phyloP scores from a whole-genome alignment of 2,797 vertebrate genomes.

The Coreius guichenoti region DNA sequence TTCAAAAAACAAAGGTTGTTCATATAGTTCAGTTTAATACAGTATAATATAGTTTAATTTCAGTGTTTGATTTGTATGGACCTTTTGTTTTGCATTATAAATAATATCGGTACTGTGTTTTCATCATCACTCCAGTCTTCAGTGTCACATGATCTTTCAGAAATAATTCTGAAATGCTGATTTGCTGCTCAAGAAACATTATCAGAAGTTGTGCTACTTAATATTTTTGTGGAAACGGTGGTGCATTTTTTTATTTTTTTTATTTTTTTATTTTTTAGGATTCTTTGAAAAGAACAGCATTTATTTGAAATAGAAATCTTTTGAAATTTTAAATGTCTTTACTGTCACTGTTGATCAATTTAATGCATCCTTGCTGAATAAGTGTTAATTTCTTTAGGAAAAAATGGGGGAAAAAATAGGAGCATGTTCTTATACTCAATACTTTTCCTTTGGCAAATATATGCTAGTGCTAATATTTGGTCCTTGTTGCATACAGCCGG shows the following conservation, averaged over 20 bases:
- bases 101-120: neutral
- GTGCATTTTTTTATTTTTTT: neutral
- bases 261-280: no score
- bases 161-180: neutral
- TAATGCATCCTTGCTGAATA: neutral
- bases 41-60: no score
- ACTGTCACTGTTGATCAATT: neutral
- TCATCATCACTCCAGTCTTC: neutral
- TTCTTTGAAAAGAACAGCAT: neutral
- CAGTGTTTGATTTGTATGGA: neutral
- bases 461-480: neutral
- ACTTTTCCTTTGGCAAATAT: neutral
- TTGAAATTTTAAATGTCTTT: neutral
- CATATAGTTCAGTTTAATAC: neutral
- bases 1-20: neutral
- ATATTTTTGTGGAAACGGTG: neutral
- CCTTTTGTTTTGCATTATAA: neutral
- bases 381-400: neutral
- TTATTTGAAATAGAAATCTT: neutral
- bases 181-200: neutral
- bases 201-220: neutral
- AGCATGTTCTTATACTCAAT: neutral
- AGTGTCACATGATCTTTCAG: neutral
- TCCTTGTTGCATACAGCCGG: conserved; percentile 16
- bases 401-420: neutral